phyloP scores from a whole-genome alignment of 2,888 invertebrate genomes.

The Drymonia ruficornis region DNA sequence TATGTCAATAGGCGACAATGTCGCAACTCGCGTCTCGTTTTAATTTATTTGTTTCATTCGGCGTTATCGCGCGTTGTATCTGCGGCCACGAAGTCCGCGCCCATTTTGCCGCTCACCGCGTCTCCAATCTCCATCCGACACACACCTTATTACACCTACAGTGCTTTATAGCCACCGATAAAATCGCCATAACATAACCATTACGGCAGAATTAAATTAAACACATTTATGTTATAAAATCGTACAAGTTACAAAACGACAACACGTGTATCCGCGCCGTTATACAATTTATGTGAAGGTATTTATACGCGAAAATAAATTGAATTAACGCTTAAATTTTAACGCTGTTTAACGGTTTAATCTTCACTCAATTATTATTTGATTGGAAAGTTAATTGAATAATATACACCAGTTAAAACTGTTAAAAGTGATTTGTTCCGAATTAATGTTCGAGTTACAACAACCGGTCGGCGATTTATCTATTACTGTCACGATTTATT shows the following conservation, averaged over 20 bases:
- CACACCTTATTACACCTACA: background rate
- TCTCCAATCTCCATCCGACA: background rate
- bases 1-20: constrained; percentile 44
- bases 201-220: constrained; percentile 52
- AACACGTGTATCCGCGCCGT: constrained; percentile 1
- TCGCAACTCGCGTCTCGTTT: constrained; percentile 11
- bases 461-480: constrained; percentile 6
- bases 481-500: constrained; percentile 10
- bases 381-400: constrained; percentile 12
- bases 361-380: constrained; percentile 7
- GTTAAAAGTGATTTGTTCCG: constrained; percentile 5
- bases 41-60: constrained; percentile 50
- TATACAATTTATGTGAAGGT: background rate
- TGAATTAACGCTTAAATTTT: constrained; percentile 7
- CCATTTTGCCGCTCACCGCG: background rate
- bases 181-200: constrained; percentile 47
- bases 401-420: constrained; percentile 3
- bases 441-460: constrained; percentile 1
- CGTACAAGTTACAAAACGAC: constrained; percentile 28
- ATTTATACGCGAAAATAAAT: constrained; percentile 9
- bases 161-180: constrained; percentile 43
- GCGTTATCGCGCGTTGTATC: constrained; percentile 42
- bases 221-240: constrained; percentile 51
- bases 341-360: constrained; percentile 7
- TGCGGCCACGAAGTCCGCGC: background rate